Base-by-base conservation (phyloP, 2,113 vertebrate genomes). In the Chaetodon auriga region DNA sequence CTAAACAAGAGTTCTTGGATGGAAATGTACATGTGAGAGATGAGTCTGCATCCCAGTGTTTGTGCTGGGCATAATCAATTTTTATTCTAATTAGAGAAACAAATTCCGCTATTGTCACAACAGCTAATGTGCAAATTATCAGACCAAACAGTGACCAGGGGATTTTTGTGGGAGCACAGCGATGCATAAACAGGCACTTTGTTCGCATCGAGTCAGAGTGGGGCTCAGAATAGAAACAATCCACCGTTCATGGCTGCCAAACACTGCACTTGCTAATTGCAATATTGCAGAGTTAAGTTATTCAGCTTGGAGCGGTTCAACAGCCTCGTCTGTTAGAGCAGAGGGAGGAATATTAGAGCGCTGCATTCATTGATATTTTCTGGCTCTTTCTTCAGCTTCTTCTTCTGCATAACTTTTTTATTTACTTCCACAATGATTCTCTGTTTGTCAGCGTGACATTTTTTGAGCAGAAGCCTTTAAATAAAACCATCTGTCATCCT, bases 281-380 rank as follows among this genome's bases (percentile, higher is more conserved):
- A 6, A 85, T 23, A 71, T 58, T 76, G 60, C 54, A 45, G 80
- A 72, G 43, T 68, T 51, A 64, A 84, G 12, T 72, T 48, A 63
- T 79, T 76, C 71, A 53, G 66, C 55, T 60, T 19, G 15, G 60
- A 66, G 74, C 38, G 0, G 7, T 38, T 54, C 54, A 35, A 55
- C 81, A 48, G 68, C 62, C 62, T 77, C 15, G 18, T 63, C 41
- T 77, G 49, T 57, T 7, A 21, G 30, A 53, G 58, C 2, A n/a
- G 11, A n/a, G 30, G 23, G 61, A 12, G 7, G 23, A 45, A 76
- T 54, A 13, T 57, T 57, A 51, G 8, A 57, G 25, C 15, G 70
- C 53, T 61, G 80, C 55, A 48, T 68, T 71, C 65, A 72, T 30
- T 80, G 60, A 62, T 61, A 72, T 87, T 80, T 78, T 80, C 60